Evolutionary conservation across 2,888 invertebrate species (phyloP), one percentile per base, ranked within the genome.

Genomic region (Cenopis cana): DNA sequence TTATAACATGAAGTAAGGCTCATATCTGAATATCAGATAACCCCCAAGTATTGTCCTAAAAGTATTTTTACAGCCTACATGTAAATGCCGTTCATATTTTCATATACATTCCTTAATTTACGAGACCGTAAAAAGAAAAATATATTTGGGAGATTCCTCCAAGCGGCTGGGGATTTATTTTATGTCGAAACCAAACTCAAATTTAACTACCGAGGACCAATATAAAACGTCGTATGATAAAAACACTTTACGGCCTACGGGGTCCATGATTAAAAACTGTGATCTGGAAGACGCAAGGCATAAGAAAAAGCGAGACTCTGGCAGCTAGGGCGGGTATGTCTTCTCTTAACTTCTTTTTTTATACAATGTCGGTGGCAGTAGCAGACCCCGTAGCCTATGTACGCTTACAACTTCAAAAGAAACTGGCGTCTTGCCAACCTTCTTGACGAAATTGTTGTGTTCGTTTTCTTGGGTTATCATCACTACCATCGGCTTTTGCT

Each of bases 181-280:
- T 70, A 70, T 33, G 65, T 60, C 46, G 59, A 65, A 69, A 70
- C 59, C 70, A 65, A 65, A 70, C 65, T 70, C 59, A 36, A 55
- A 60, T 70, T 70, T 70, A 65, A 70, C 52, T 60, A 65, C 46
- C 65, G 20, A 54, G 70, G 70, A 65, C 70, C 59, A 65, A 70
- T 69, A 59, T 65, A 70, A 65, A 60, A 52, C 54, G 50, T 57
- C 49, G 65, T 60, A 70, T 70, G 70, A 70, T 60, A 65, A 70
- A 70, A 70, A 60, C 65, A 65, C 65, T 66, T 70, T 70, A 70
- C 59, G 65, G 46, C 46, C 57, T 41, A 33, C 46, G 20, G 49
- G 59, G 54, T 60, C 46, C 70, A 65, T 70, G 70, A 70, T 70
- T 70, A 70, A 70, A 70, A 70, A 60, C 65, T 70, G 70, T 49